Percentiles rank a stretch among this genome's conserved stretches.
Evolutionary conservation across 2,113 vertebrate genomes (phyloP).

Genomic region (Periophthalmus modestus): DNA sequence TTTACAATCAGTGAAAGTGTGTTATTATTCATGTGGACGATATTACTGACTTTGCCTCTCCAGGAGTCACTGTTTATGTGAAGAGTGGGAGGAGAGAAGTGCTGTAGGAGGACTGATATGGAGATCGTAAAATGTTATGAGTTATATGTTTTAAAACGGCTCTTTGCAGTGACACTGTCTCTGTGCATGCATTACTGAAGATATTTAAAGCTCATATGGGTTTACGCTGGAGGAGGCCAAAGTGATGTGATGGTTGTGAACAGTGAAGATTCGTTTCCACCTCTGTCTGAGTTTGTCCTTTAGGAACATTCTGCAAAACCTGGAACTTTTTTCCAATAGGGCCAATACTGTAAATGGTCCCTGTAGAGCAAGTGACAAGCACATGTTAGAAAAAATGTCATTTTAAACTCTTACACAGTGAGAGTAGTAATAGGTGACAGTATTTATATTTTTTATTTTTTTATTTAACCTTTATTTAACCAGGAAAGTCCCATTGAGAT

Average conservation of each 20-base stretch:
- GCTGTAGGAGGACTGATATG: constrained; percentile 24
- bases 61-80: constrained; percentile 42
- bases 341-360: background rate
- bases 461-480: too few relatives aligned
- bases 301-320: background rate
- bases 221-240: background rate
- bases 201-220: background rate
- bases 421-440: too few relatives aligned
- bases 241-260: background rate
- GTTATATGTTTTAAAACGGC: constrained; percentile 23
- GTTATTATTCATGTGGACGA: constrained; percentile 25
- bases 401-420: too few relatives aligned
- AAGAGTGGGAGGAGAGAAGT: constrained; percentile 16
- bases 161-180: constrained; percentile 4
- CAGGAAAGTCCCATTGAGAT: too few relatives aligned
- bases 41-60: constrained; percentile 34
- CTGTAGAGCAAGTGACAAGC: too few relatives aligned
- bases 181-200: background rate
- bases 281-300: background rate
- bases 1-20: constrained; percentile 25
- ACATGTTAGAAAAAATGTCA: too few relatives aligned
- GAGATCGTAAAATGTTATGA: constrained; percentile 14
- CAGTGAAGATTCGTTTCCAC: background rate
- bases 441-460: too few relatives aligned
- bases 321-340: background rate